Base-by-base conservation (phyloP, 2,113 vertebrate genomes). In the Gadus macrocephalus region DNA sequence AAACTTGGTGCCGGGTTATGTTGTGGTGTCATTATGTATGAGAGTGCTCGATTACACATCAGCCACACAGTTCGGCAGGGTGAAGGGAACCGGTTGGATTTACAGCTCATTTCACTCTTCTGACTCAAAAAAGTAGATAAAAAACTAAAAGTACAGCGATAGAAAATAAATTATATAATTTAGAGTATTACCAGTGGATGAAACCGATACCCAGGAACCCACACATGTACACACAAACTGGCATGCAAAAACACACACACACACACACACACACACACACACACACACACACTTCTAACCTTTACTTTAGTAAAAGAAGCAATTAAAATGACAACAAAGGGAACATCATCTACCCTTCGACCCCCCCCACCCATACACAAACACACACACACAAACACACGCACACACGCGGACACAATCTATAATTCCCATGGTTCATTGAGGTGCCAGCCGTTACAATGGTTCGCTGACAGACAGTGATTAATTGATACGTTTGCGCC, bases 401-500 rank as follows among this genome's bases (percentile, higher is more conserved):
- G 28, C 20, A 62, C 61, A 62, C 61, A 62, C 61, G 11, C 62
- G 35, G 1, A 62, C 61, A 27, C 61, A 22, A 22, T 15, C 22
- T 31, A 14, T 65, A 65, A 53, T 53, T 15, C 64, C 64, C 64
- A 49, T 66, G 35, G 64, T 42, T 38, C 17, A 66, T 16, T 66
- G 35, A 49, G 64, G 38, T 49, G 49, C 49, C 64, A 66, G 8
- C 16, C 15, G 64, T 17, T 66, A 66, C 19, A 66, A 22, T 53
- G 42, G 64, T 53, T 35, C 53, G 20, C 38, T 53, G 64, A 66
- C 64, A 66, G 38, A 66, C 64, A 66, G 35, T 66, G 64, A 66
- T 66, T 66, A 66, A 66, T 66, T 49, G 64, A 66, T 66, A 15
- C 19, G 19, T 66, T 42, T 20, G 49, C 3, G 19, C 49, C 49